Evolutionary conservation across 2,888 invertebrate genomes (phyloP).

Genomic region (Hermodice carunculata): DNA sequence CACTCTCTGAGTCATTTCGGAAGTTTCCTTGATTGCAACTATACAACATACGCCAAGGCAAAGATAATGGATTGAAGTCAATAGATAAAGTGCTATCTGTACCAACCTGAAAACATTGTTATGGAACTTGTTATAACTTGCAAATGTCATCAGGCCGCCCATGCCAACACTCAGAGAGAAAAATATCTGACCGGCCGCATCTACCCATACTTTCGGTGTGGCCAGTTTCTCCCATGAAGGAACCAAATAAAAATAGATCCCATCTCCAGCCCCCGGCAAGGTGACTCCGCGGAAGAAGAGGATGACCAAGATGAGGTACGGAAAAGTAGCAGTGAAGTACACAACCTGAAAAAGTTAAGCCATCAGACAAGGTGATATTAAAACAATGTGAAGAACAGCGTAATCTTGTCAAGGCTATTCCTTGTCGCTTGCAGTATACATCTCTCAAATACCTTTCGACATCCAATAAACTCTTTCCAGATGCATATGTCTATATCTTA

Average conservation of each 20-base stretch:
- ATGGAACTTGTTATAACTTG: conserved; percentile 74
- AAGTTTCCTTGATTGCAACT: too few relatives aligned
- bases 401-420: too few relatives aligned
- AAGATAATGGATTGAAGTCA: too few relatives aligned
- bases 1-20: too few relatives aligned
- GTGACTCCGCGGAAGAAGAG: conserved; percentile 58
- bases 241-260: conserved; percentile 63
- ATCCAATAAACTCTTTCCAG: too few relatives aligned
- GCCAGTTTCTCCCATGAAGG: conserved; percentile 53
- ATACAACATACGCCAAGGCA: too few relatives aligned
- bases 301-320: conserved; percentile 60
- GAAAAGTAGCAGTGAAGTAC: conserved; percentile 66
- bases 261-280: conserved; percentile 55
- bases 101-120: conserved; percentile 72
- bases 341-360: conserved; percentile 45
- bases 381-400: too few relatives aligned
- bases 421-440: too few relatives aligned
- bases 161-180: conserved; percentile 87
- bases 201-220: conserved; percentile 77
- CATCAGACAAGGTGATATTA: too few relatives aligned
- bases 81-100: too few relatives aligned
- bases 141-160: conserved; percentile 84
- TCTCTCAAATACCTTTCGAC: too few relatives aligned
- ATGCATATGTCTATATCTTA: too few relatives aligned
- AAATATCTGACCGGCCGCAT: conserved; percentile 87